Conservation (phyloP, 2,797 vertebrate genomes). For the Gobio occitaniae region DNA sequence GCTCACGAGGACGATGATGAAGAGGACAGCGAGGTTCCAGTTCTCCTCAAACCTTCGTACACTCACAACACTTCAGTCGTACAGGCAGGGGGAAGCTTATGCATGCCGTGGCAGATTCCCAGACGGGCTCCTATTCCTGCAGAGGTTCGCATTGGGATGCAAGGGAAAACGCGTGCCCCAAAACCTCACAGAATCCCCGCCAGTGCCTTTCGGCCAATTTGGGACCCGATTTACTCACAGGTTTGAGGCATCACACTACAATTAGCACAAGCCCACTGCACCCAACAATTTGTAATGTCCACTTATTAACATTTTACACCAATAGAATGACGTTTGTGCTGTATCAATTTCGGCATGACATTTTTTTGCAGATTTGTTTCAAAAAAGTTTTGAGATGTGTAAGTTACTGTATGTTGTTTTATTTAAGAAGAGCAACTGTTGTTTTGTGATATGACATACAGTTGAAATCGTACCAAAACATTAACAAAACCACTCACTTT, state of each 20-base stretch:
- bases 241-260: slow-evolving; percentile 53
- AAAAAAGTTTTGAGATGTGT: background rate
- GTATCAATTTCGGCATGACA: background rate
- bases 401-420: background rate
- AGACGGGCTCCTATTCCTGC: slow-evolving; percentile 70
- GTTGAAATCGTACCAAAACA: background rate
- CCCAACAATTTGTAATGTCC: background rate
- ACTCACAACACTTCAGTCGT: slow-evolving; percentile 43
- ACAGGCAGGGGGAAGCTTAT: slow-evolving; percentile 74
- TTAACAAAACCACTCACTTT: background rate
- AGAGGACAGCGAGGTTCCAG: slow-evolving; percentile 78
- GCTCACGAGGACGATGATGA: slow-evolving; percentile 59
- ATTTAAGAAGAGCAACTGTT: background rate
- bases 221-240: slow-evolving; percentile 77
- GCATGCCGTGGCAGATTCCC: slow-evolving; percentile 80
- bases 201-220: slow-evolving; percentile 80
- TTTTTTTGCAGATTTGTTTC: background rate
- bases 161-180: slow-evolving; percentile 53
- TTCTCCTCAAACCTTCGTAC: slow-evolving; percentile 78
- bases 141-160: slow-evolving; percentile 42
- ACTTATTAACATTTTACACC: background rate
- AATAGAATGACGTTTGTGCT: background rate
- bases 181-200: slow-evolving; percentile 65
- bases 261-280: background rate
- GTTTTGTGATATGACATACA: background rate